A percentile compares a stretch with the other conserved stretches of the same genome.
Conservation (phyloP, 2,888 invertebrate species). For the Halictus quadricinctus region DNA sequence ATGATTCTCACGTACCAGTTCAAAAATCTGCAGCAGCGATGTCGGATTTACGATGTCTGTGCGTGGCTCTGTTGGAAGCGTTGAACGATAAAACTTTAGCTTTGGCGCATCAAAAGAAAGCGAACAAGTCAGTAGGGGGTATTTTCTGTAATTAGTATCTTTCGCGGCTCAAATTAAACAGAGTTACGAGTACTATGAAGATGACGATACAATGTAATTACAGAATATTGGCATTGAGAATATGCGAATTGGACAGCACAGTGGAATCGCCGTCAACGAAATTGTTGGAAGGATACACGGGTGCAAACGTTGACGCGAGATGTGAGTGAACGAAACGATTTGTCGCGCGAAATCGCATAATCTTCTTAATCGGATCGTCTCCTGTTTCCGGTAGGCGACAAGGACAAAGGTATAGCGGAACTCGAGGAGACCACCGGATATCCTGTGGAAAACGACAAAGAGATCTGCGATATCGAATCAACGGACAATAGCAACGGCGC, state of each 20-base stretch:
- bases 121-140: constrained; percentile 84
- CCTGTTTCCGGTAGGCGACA: constrained; percentile 47
- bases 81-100: constrained; percentile 94
- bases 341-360: not conserved
- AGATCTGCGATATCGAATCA: constrained; percentile 49
- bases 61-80: constrained; percentile 91
- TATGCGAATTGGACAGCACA: constrained; percentile 91
- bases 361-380: not conserved
- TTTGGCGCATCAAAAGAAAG: constrained; percentile 92
- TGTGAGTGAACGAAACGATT: constrained; percentile 57
- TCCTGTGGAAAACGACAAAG: constrained; percentile 44
- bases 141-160: constrained; percentile 15
- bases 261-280: constrained; percentile 88
- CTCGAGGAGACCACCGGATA: constrained; percentile 33
- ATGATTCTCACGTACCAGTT: constrained; percentile 84
- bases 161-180: not conserved
- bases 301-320: constrained; percentile 83
- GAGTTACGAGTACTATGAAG: not conserved
- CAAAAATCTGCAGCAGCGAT: constrained; percentile 87
- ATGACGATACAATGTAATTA: constrained; percentile 62
- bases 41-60: constrained; percentile 90
- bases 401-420: constrained; percentile 49
- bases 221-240: constrained; percentile 91
- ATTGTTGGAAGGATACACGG: constrained; percentile 86
- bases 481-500: constrained; percentile 27